These are phyloP conservation scores for Sussaba pulchella DNA, from an alignment of 2,888 invertebrate species.

Conservation along the genomic window DNA sequence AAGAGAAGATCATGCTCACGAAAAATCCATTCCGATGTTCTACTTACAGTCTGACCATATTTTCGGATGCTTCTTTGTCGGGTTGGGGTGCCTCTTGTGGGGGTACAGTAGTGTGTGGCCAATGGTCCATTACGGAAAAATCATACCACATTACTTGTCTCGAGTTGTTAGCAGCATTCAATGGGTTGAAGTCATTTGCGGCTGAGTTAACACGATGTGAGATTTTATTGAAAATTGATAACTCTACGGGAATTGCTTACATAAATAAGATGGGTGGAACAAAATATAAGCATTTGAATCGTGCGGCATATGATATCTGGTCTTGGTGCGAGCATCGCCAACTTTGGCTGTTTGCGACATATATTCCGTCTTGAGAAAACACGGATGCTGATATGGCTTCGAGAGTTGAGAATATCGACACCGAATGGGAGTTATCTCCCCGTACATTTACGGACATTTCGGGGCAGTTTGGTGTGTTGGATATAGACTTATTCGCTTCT, in stretches of 20 bases:
- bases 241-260: constrained; percentile 64
- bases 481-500: constrained; percentile 54
- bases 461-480: constrained; percentile 30
- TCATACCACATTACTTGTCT: constrained; percentile 28
- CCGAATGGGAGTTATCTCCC: constrained; percentile 33
- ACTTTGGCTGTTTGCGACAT: constrained; percentile 51
- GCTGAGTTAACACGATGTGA: constrained; percentile 48
- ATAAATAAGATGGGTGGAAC: constrained; percentile 58
- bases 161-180: constrained; percentile 32
- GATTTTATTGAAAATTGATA: constrained; percentile 64
- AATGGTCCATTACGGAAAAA: constrained; percentile 29
- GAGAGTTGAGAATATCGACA: constrained; percentile 41
- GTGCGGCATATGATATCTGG: constrained; percentile 39
- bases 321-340: constrained; percentile 48
- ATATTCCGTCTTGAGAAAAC: constrained; percentile 51
- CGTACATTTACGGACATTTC: constrained; percentile 39
- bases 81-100: constrained; percentile 41
- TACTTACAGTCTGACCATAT: constrained; percentile 25
- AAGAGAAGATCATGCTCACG: background rate
- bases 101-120: constrained; percentile 19
- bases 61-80: constrained; percentile 25
- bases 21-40: constrained; percentile 27
- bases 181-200: constrained; percentile 57
- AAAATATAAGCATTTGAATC: constrained; percentile 9
- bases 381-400: constrained; percentile 40